phyloP scores from a whole-genome alignment of 1,140 invertebrate genomes.

The Zaprionus inermis region DNA sequence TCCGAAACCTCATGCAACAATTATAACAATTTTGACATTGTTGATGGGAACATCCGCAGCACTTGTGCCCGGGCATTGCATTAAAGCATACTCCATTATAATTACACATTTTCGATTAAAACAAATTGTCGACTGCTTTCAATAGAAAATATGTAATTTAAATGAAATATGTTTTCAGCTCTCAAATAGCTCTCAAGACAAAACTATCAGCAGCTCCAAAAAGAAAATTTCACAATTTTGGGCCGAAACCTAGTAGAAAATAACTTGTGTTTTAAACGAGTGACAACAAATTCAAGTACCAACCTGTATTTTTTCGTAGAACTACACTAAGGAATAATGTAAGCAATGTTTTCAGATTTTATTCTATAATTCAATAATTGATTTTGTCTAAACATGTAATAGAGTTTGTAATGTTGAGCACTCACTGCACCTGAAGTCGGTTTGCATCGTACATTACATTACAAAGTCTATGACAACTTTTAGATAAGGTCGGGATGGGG shows the following conservation, averaged over 20 bases:
- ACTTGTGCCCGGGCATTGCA: neutral
- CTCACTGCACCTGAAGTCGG: slow-evolving; percentile 26
- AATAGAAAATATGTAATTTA: slow-evolving; percentile 67
- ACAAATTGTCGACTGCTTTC: slow-evolving; percentile 26
- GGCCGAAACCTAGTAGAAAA: slow-evolving; percentile 7
- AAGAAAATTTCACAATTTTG: slow-evolving; percentile 35
- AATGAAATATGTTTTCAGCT: slow-evolving; percentile 47
- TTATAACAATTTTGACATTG: neutral
- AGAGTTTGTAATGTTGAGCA: slow-evolving; percentile 45
- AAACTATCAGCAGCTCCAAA: slow-evolving; percentile 3
- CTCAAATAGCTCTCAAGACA: slow-evolving; percentile 1
- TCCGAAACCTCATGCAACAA: neutral
- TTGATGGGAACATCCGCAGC: neutral
- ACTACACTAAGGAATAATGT: no score
- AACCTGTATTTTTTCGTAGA: neutral
- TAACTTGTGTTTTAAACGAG: slow-evolving; percentile 10
- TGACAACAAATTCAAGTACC: slow-evolving; percentile 29
- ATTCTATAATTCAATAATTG: no score
- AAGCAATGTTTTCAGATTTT: neutral
- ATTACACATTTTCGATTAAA: slow-evolving; percentile 70
- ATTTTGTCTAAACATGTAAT: no score
- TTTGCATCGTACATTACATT: slow-evolving; percentile 32
- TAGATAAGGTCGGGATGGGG: neutral
- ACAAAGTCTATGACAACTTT: slow-evolving; percentile 18
- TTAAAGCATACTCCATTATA: slow-evolving; percentile 48